These are phyloP conservation scores for Tyrophagus putrescentiae DNA, from an alignment of 1,140 invertebrate genomes.

Conservation along the genomic window DNA sequence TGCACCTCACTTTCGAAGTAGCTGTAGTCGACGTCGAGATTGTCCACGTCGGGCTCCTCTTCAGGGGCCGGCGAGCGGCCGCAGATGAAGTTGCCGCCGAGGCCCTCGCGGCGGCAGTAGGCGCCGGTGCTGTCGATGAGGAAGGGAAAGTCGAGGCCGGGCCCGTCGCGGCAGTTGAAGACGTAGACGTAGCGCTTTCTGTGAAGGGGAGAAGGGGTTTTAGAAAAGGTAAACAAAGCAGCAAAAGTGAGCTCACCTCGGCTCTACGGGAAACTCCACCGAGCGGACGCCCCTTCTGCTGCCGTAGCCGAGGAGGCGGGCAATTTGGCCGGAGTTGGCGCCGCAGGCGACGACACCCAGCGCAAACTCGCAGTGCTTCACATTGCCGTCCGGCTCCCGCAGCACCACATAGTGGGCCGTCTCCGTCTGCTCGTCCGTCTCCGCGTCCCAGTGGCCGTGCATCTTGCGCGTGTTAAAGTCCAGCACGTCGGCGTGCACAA, in stretches of 20 bases:
- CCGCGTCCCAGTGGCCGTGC: slow-evolving; percentile 12
- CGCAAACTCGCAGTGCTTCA: slow-evolving; percentile 50
- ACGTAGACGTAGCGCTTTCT: slow-evolving; percentile 77
- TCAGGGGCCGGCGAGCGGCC: slow-evolving; percentile 43
- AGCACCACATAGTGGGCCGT: slow-evolving; percentile 17
- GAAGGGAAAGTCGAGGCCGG: slow-evolving; percentile 69
- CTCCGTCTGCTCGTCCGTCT: slow-evolving; percentile 18
- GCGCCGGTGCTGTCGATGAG: slow-evolving; percentile 54
- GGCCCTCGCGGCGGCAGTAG: slow-evolving; percentile 47
- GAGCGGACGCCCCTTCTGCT: slow-evolving; percentile 54
- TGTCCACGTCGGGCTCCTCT: slow-evolving; percentile 49
- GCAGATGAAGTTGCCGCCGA: slow-evolving; percentile 49
- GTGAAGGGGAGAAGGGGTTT: slow-evolving; percentile 19
- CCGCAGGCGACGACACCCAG: slow-evolving; percentile 64
- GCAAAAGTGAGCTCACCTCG: slow-evolving; percentile 43
- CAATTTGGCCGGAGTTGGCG: slow-evolving; percentile 56
- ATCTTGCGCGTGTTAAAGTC: slow-evolving; percentile 47
- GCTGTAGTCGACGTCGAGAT: slow-evolving; percentile 60
- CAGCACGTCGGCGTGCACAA: slow-evolving; percentile 56
- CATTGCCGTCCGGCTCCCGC: slow-evolving; percentile 43
- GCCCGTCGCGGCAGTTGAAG: slow-evolving; percentile 59
- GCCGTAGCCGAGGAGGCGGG: slow-evolving; percentile 43
- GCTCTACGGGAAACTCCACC: slow-evolving; percentile 65
- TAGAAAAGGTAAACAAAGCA: not conserved
- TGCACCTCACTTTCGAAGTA: slow-evolving; percentile 61